Conservation (phyloP, 2,113 vertebrate genomes). For the Poicephalus meyeri region DNA sequence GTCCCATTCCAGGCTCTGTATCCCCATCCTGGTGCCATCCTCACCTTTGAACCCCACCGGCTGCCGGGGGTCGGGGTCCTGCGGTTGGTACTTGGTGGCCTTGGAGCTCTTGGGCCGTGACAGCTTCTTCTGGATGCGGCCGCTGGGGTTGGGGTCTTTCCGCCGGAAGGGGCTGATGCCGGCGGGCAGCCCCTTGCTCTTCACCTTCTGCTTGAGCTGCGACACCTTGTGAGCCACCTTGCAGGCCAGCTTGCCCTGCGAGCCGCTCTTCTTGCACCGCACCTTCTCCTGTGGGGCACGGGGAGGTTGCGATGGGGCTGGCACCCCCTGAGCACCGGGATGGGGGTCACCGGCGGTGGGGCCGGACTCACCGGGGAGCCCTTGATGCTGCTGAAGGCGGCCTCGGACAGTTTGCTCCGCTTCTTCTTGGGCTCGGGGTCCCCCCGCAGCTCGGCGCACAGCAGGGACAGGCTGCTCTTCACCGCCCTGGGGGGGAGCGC, state of each 20-base stretch:
- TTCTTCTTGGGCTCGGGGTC: slow-evolving; percentile 82
- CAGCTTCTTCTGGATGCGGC: slow-evolving; percentile 82
- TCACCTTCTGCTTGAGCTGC: slow-evolving; percentile 86
- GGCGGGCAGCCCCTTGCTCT: slow-evolving; percentile 77
- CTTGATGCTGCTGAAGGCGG: slow-evolving; percentile 72
- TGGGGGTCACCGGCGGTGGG: rapidly evolving
- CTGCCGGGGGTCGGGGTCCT: slow-evolving; percentile 59
- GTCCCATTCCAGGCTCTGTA: rapidly evolving
- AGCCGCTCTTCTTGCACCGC: slow-evolving; percentile 74
- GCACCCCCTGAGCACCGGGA: not conserved
- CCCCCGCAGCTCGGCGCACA: slow-evolving; percentile 81
- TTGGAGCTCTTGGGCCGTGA: slow-evolving; percentile 78
- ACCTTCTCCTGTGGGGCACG: slow-evolving; percentile 75
- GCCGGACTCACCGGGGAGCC: slow-evolving; percentile 25
- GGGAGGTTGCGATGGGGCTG: rapidly evolving
- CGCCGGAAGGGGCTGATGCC: slow-evolving; percentile 78
- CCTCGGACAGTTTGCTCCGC: slow-evolving; percentile 83
- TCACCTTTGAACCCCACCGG: slow-evolving; percentile 35
- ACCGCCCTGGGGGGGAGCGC: slow-evolving; percentile 74
- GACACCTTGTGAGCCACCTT: slow-evolving; percentile 77
- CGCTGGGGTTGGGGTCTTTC: slow-evolving; percentile 74
- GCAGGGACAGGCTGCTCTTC: slow-evolving; percentile 81
- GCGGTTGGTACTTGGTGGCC: slow-evolving; percentile 68
- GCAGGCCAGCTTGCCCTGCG: slow-evolving; percentile 74
- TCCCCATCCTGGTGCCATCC: not conserved